Base-by-base conservation (phyloP, 2,113 vertebrate genomes). In the Todiramphus chloris region DNA sequence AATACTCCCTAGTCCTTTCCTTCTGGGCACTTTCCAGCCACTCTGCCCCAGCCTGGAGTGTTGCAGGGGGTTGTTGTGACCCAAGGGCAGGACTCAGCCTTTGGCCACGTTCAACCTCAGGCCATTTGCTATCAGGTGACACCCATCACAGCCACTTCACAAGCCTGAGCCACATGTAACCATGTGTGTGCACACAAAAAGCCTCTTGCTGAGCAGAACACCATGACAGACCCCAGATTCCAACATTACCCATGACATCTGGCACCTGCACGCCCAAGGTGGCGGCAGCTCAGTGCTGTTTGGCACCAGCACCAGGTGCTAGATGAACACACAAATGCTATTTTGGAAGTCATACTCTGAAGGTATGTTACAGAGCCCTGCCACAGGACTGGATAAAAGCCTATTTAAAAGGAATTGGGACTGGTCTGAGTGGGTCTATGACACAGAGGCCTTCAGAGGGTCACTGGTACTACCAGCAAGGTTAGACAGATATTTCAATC, bases 261-360 rank as follows among this genome's bases (percentile, higher is more conserved):
- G 77, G 69, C 73, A 87, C 83, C 67, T n/a, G 12, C 23, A 5
- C 2, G 3, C 58, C 62, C n/a, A 3, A 17, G 1, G 11, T 0
- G 0, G 21, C 2, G 51, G 39, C 20, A 28, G 56, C 20, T n/a
- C 1, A 0, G 31, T 53, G 19, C 31, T 0, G 0, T 50, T 25
- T 58, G 55, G 83, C 72, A 9, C 9, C 6, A 17, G 63, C 43
- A 58, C 50, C 3, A 1, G 23, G 59, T 13, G 30, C n/a, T 41
- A 63, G 31, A 39, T 16, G 7, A 88, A 35, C 62, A 39, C 2
- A 46, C 2, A 8, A 9, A 74, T 1, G 3, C 4, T 3, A 35
- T 87, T 44, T 19, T 6, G 16, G 5, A 79, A 94, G 44, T 50
- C 28, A 10, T 2, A 6, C 51, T 75, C 83, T 33, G 7, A 64